These are phyloP conservation scores for Eilema caniola DNA, from an alignment of 2,888 invertebrate species.

Conservation along the genomic window DNA sequence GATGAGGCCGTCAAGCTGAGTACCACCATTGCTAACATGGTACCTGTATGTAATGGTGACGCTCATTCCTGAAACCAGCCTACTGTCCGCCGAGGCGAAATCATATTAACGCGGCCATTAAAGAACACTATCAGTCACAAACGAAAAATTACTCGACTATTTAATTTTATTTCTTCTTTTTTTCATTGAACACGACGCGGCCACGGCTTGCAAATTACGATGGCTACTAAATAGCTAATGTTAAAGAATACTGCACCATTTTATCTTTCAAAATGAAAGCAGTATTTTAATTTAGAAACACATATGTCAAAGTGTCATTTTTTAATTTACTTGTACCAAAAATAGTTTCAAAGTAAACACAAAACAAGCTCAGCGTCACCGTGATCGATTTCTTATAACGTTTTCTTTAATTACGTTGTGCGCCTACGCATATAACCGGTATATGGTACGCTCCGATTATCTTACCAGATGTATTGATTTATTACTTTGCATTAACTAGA, in stretches of 20 bases:
- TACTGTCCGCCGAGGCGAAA: too few relatives aligned
- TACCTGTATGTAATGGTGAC: too few relatives aligned
- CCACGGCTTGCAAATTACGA: neutral
- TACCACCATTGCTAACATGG: too few relatives aligned
- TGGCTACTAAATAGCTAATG: neutral
- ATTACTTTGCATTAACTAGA: constrained; percentile 53
- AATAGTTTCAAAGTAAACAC: constrained; percentile 43
- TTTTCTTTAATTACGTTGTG: constrained; percentile 52
- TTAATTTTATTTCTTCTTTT: neutral
- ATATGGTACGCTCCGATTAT: constrained; percentile 51
- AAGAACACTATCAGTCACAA: neutral
- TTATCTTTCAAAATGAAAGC: neutral
- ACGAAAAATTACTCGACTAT: neutral
- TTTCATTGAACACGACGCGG: neutral
- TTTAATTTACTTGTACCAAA: constrained; percentile 27
- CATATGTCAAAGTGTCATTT: constrained; percentile 8
- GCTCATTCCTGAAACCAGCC: too few relatives aligned
- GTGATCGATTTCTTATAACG: constrained; percentile 56
- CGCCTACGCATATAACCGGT: constrained; percentile 61
- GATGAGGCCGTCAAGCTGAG: too few relatives aligned
- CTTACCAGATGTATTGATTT: constrained; percentile 54
- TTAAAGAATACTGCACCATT: neutral
- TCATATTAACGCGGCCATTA: too few relatives aligned
- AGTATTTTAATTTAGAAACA: neutral
- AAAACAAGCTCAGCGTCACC: constrained; percentile 42